phyloP scores from a whole-genome alignment of 2,797 vertebrate species.

The Hafferia zeledoni region DNA sequence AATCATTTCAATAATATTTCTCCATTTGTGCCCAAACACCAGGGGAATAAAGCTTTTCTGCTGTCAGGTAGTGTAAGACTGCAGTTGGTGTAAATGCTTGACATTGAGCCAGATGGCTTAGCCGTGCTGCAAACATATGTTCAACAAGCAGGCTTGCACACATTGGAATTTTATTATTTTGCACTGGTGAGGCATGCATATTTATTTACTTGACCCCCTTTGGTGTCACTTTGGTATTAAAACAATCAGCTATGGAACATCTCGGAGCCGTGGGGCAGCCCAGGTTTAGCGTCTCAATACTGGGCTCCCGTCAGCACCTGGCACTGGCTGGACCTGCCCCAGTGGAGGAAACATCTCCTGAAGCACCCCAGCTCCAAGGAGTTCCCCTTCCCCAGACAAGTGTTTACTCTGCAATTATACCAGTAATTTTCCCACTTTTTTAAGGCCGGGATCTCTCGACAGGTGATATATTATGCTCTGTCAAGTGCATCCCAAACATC shows the following conservation, averaged over 20 bases:
- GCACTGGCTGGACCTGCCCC: neutral
- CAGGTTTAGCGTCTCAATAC: conserved; percentile 25
- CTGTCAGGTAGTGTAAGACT: conserved; percentile 99
- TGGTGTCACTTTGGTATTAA: conserved; percentile 81
- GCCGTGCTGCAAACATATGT: conserved; percentile 98
- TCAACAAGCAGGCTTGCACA: conserved; percentile 97
- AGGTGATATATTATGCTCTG: conserved; percentile 2
- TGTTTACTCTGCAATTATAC: neutral
- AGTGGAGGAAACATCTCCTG: neutral
- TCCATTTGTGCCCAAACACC: conserved; percentile 99
- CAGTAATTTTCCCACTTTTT: neutral
- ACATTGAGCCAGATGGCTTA: conserved; percentile 99
- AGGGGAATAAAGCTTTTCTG: conserved; percentile 99
- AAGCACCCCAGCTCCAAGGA: neutral
- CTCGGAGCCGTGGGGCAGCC: conserved; percentile 66
- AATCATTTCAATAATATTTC: conserved; percentile 99
- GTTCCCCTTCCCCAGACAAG: neutral
- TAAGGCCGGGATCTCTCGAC: neutral
- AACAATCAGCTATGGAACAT: conserved; percentile 75
- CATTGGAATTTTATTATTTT: conserved; percentile 99
- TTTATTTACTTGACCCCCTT: conserved; percentile 91
- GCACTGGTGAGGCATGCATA: conserved; percentile 92
- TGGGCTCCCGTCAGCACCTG: conserved; percentile 28
- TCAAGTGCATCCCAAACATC: neutral
- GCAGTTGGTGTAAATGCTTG: conserved; percentile 99